Evolutionary conservation across 2,888 invertebrate species (phyloP).

Genomic region (Sphaeridia pumilis): DNA sequence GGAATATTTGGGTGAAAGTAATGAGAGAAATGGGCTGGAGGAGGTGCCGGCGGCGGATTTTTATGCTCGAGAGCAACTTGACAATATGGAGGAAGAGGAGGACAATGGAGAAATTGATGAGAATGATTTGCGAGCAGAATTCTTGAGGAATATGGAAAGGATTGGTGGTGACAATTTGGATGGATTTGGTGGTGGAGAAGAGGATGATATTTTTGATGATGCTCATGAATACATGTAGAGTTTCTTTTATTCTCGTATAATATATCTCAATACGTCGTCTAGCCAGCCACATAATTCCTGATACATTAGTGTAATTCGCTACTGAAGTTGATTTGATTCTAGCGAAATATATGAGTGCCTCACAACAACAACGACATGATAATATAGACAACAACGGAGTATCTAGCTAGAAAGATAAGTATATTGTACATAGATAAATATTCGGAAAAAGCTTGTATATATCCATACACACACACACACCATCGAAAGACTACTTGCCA

Average conservation of each 20-base stretch:
- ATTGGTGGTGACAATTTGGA: background rate
- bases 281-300: background rate
- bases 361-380: background rate
- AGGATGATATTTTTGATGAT: conserved; percentile 2
- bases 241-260: background rate
- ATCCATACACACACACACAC: too few species aligned
- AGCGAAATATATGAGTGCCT: too few species aligned
- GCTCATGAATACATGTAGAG: conserved; percentile 4
- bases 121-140: background rate
- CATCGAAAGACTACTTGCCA: too few species aligned
- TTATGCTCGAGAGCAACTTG: background rate
- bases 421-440: too few species aligned
- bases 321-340: too few species aligned
- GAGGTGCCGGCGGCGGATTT: background rate
- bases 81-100: background rate
- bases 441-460: too few species aligned
- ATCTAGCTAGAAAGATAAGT: background rate
- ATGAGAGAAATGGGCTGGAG: too few species aligned
- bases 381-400: background rate
- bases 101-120: conserved; percentile 1
- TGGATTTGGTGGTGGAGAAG: background rate
- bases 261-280: too few species aligned
- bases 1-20: too few species aligned
- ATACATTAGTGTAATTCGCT: too few species aligned
- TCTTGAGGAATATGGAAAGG: background rate